Evolutionary conservation across 2,113 vertebrate species (phyloP).

Genomic region (Isurus oxyrinchus): DNA sequence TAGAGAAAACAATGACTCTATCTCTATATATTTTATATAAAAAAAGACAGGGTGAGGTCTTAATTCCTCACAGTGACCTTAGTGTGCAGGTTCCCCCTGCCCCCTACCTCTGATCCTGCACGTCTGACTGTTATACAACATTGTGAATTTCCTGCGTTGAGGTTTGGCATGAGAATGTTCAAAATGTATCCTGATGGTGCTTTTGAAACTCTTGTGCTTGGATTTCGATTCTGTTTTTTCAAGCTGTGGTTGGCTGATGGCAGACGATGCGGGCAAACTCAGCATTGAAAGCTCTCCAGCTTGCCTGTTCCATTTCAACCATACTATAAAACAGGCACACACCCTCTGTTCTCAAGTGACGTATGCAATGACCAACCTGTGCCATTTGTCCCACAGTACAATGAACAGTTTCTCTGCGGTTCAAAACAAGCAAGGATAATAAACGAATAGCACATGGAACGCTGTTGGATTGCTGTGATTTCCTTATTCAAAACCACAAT

Average conservation of each 20-base stretch:
- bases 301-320: not conserved
- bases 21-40: no score
- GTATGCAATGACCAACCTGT: not conserved
- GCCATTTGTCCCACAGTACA: not conserved
- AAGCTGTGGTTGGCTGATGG: not conserved
- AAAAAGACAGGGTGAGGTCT: no score
- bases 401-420: conserved; percentile 18
- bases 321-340: not conserved
- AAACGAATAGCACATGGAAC: not conserved
- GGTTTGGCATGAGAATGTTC: not conserved
- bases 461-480: not conserved
- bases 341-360: not conserved
- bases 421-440: conserved; percentile 31
- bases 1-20: no score
- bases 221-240: not conserved
- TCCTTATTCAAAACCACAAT: conserved; percentile 39
- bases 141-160: not conserved
- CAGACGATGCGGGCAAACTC: not conserved
- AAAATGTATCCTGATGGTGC: conserved; percentile 1
- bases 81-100: not conserved
- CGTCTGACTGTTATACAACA: not conserved
- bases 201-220: not conserved
- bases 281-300: not conserved
- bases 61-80: no score
- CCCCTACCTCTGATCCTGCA: not conserved